Evolutionary conservation across 1,140 invertebrate genomes (phyloP).

Genomic region (Ephestia elutella): DNA sequence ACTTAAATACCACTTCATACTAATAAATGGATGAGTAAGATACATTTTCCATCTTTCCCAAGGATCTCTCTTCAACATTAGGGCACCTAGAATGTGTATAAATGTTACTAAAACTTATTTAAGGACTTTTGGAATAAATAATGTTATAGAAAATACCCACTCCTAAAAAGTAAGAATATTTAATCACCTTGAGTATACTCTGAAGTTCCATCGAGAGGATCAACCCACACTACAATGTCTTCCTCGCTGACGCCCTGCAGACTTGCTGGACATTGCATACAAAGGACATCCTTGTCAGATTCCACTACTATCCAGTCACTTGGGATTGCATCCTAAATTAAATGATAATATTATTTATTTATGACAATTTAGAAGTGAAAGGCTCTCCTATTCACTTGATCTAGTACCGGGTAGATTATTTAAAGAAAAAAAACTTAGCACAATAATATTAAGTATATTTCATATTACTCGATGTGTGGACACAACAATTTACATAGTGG

Average conservation of each 20-base stretch:
- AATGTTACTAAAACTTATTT: background rate
- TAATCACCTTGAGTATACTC: constrained; percentile 88
- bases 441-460: too few species aligned
- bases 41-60: constrained; percentile 74
- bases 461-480: too few species aligned
- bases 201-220: constrained; percentile 97
- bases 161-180: background rate
- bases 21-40: constrained; percentile 70
- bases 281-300: constrained; percentile 81
- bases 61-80: constrained; percentile 72
- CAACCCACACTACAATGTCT: constrained; percentile 95
- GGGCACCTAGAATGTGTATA: constrained; percentile 72
- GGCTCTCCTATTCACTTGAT: too few species aligned
- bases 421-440: too few species aligned
- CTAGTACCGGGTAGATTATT: too few species aligned
- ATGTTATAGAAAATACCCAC: background rate
- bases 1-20: constrained; percentile 74
- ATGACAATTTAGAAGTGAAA: too few species aligned
- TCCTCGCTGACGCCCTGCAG: constrained; percentile 79
- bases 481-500: too few species aligned
- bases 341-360: background rate
- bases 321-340: constrained; percentile 73
- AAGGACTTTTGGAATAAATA: background rate
- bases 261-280: constrained; percentile 80
- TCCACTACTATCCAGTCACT: constrained; percentile 84